Evolutionary conservation across 2,113 vertebrate genomes (phyloP).

Genomic region (Beaufortia kweichowensis): DNA sequence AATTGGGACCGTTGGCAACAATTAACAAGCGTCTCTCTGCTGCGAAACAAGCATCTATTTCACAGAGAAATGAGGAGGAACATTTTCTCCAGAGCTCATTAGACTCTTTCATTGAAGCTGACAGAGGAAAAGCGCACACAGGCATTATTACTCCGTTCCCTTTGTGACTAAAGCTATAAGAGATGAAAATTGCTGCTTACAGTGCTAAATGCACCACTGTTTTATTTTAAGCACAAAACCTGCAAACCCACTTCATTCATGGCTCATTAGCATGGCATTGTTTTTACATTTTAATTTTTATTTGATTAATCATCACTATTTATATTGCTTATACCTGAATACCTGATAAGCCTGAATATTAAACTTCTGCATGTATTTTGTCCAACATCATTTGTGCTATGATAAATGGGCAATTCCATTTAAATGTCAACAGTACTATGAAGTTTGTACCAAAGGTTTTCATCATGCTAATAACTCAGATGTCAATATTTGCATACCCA

Average conservation of each 20-base stretch:
- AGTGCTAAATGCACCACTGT: slow-evolving; percentile 41
- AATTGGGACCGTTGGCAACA: slow-evolving; percentile 38
- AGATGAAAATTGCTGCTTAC: slow-evolving; percentile 3
- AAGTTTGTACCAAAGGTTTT: too few relatives aligned
- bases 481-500: too few relatives aligned
- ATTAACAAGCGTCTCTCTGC: slow-evolving; percentile 37
- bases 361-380: too few relatives aligned
- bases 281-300: too few relatives aligned
- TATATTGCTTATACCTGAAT: too few relatives aligned
- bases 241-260: slow-evolving; percentile 14
- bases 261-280: not conserved
- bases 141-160: slow-evolving; percentile 29
- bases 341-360: too few relatives aligned
- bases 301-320: too few relatives aligned
- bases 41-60: slow-evolving; percentile 45
- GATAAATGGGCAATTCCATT: too few relatives aligned
- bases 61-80: slow-evolving; percentile 34
- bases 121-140: slow-evolving; percentile 38
- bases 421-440: too few relatives aligned
- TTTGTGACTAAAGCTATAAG: slow-evolving; percentile 17
- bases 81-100: slow-evolving; percentile 56
- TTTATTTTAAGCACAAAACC: slow-evolving; percentile 4
- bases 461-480: too few relatives aligned
- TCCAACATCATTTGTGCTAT: too few relatives aligned
- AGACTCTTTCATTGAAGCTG: slow-evolving; percentile 49